phyloP scores from a whole-genome alignment of 2,888 invertebrate genomes.

The Parnassius mnemosyne region DNA sequence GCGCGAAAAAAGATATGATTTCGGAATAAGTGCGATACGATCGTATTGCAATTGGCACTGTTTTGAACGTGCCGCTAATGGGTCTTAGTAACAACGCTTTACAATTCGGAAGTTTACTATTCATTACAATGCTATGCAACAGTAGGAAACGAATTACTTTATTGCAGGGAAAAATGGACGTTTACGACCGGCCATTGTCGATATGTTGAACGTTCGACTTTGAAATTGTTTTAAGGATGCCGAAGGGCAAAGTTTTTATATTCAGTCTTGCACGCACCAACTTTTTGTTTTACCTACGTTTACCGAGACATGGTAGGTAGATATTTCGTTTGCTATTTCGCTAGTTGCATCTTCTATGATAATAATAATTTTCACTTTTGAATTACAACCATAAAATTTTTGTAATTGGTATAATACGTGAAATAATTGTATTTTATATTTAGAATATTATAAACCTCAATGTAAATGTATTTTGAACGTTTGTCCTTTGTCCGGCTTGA shows the following conservation, averaged over 20 bases:
- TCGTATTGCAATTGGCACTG: slow-evolving; percentile 33
- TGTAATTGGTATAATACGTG: too few species aligned
- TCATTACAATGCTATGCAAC: slow-evolving; percentile 61
- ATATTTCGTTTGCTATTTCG: neutral
- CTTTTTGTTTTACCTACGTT: slow-evolving; percentile 14
- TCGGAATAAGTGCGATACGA: neutral
- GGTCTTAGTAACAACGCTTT: slow-evolving; percentile 49
- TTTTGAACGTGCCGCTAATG: slow-evolving; percentile 61
- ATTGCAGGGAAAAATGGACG: slow-evolving; percentile 65
- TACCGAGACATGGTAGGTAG: slow-evolving; percentile 2
- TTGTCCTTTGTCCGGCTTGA: too few species aligned
- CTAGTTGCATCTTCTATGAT: too few species aligned
- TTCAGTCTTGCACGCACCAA: slow-evolving; percentile 23
- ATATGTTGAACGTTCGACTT: slow-evolving; percentile 38
- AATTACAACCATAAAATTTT: too few species aligned
- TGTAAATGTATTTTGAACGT: too few species aligned
- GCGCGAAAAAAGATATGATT: slow-evolving; percentile 1
- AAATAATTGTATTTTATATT: too few species aligned
- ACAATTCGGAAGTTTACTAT: slow-evolving; percentile 75
- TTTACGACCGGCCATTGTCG: slow-evolving; percentile 61
- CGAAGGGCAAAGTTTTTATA: slow-evolving; percentile 39
- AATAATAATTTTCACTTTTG: too few species aligned
- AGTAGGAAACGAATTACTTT: slow-evolving; percentile 72
- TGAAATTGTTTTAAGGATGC: slow-evolving; percentile 57
- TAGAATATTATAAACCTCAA: too few species aligned